Conservation (phyloP, 2,113 vertebrate genomes). For the Apodemus speciosus region DNA sequence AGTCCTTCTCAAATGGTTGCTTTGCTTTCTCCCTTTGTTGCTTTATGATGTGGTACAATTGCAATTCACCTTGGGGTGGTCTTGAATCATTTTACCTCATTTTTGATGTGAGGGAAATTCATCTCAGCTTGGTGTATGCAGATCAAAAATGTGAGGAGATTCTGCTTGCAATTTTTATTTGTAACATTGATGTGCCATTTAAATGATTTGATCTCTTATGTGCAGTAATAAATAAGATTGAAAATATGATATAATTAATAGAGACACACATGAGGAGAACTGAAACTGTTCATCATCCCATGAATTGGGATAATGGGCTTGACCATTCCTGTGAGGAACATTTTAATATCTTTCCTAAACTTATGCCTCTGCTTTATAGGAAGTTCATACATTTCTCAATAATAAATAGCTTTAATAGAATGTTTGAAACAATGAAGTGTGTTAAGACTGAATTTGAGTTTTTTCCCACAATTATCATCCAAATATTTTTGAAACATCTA, state of each 20-base stretch:
- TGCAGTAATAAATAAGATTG: slow-evolving; percentile 18
- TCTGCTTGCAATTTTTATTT: neutral
- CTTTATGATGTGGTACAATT: slow-evolving; percentile 21
- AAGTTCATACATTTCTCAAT: neutral
- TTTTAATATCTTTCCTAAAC: slow-evolving; percentile 30
- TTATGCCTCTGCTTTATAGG: neutral
- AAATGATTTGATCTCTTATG: slow-evolving; percentile 5
- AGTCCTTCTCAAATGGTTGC: neutral
- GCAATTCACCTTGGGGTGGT: slow-evolving; percentile 21
- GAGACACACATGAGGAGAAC: neutral
- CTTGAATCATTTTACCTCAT: slow-evolving; percentile 13
- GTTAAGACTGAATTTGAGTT: neutral
- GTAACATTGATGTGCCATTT: neutral
- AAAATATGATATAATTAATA: neutral
- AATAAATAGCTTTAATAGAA: neutral
- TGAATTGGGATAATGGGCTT: neutral
- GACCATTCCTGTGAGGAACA: neutral
- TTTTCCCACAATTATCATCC: slow-evolving; percentile 25
- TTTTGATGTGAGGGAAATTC: slow-evolving; percentile 33
- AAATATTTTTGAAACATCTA: slow-evolving; percentile 19
- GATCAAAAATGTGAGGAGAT: neutral
- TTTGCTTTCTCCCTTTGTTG: neutral
- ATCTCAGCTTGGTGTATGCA: slow-evolving; percentile 5
- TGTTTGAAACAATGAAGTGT: slow-evolving; percentile 31
- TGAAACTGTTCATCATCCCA: neutral